These are phyloP conservation scores for Brevimyrus niger DNA, from an alignment of 2,113 vertebrate species.

Conservation along the genomic window DNA sequence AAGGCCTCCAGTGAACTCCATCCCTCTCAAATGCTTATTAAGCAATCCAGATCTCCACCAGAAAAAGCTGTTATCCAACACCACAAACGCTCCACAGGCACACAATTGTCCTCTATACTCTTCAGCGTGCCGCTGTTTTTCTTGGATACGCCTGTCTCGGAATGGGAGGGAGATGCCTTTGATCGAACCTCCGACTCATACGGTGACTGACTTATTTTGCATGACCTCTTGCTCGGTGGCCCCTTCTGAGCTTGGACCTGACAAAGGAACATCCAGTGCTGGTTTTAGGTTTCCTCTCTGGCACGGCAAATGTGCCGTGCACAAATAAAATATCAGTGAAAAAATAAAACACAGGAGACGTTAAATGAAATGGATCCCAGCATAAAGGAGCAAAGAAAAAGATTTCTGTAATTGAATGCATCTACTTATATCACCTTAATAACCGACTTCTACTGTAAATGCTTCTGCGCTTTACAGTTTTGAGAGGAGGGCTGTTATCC, in stretches of 20 bases:
- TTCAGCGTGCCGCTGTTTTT: slow-evolving; percentile 11
- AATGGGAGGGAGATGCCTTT: not conserved
- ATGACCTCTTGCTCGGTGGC: not conserved
- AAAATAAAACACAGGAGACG: not conserved
- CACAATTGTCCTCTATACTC: not conserved
- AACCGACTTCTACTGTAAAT: not conserved
- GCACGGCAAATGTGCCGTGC: not conserved
- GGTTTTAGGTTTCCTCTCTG: not conserved
- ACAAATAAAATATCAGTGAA: not conserved
- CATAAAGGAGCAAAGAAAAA: not conserved
- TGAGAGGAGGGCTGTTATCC: not conserved
- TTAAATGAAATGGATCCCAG: not conserved
- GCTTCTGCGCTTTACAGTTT: not conserved
- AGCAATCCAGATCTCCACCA: not conserved
- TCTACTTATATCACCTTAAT: not conserved
- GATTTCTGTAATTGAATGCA: not conserved
- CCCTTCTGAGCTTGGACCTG: not conserved
- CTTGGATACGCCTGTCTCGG: not conserved
- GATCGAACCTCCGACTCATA: not conserved
- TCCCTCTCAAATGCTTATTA: slow-evolving; percentile 7
- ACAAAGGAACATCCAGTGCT: not conserved
- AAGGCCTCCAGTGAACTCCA: not conserved
- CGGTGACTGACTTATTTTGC: slow-evolving; percentile 16
- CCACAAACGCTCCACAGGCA: not conserved
- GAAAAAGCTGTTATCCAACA: slow-evolving; percentile 1